phyloP scores from a whole-genome alignment of 2,797 vertebrate genomes.

The Neomorphus geoffroyi region DNA sequence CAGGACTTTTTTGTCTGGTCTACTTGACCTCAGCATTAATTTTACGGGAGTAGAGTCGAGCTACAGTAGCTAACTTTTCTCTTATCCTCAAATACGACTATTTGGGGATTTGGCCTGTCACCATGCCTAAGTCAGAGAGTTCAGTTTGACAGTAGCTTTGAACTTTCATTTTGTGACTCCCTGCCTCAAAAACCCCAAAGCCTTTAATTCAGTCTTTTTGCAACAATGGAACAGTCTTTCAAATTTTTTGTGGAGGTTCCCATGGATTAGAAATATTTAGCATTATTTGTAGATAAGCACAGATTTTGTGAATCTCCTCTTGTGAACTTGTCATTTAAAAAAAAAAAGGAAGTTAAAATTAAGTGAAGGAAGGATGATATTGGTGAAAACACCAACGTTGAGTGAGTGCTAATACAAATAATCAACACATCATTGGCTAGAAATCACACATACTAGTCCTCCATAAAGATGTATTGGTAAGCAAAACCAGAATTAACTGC shows the following conservation, averaged over 20 bases:
- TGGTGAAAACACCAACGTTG: neutral
- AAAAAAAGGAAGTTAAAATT: neutral
- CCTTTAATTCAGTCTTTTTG: neutral
- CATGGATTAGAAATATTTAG: neutral
- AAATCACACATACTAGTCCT: neutral
- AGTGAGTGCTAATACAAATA: neutral
- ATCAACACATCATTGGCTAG: neutral
- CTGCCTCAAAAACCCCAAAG: neutral
- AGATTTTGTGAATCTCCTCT: neutral
- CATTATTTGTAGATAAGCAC: neutral
- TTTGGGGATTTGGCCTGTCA: neutral
- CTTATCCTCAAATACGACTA: neutral
- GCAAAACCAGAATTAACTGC: neutral
- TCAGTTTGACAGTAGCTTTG: neutral
- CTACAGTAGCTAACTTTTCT: neutral
- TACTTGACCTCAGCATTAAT: neutral
- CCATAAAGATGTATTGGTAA: neutral
- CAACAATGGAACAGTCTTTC: neutral
- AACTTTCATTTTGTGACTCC: neutral
- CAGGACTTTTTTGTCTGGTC: neutral
- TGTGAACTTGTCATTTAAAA: neutral
- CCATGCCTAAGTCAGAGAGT: neutral
- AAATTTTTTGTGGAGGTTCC: neutral
- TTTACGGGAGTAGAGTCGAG: neutral
- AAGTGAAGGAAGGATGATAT: neutral